Evolutionary conservation across 2,113 vertebrate species (phyloP), one percentile per base, ranked within the genome.

Genomic region (Chrysemys picta): DNA sequence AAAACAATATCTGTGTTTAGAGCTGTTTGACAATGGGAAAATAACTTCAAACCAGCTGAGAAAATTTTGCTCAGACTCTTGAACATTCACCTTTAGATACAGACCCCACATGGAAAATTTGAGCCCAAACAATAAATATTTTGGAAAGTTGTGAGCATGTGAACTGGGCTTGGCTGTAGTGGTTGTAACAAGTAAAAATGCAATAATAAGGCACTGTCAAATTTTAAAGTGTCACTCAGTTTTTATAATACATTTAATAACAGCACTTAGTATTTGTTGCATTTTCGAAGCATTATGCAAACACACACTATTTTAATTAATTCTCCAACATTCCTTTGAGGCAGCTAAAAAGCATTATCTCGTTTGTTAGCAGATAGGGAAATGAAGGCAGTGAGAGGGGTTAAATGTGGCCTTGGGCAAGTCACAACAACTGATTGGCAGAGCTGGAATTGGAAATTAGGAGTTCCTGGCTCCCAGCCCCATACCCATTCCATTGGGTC

Each of bases 201-300:
- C 53, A 79, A 62, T 94, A 96, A 72, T 80, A 82, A 94, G 57
- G 53, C 95, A 94, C 85, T 38, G 27, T 62, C 31, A 62, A 56
- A 42, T 38, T 93, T 94, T 86, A 85, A 97, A 92, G 90, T 62
- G 11, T 49, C 4, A 5, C 52, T 81, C 52, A 5, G 22, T 38
- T 38, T 72, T 85, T 75, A n/a, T 62, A 72, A 87, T 75, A 25
- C 31, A 75, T 82, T 29, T 75, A 54, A 52, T 82, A 17, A 53
- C 65, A 83, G 59, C 88, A 89, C 90, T 96, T 95, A 93, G 82
- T 95, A 94, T 94, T 97, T 94, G 94, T 88, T 93, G 79, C 54
- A 53, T 85, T 94, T 94, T 5, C 49, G 79, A 80, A 91, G 10
- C 80, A 42, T 87, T 89, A 76, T 79, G 22, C 75, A 92, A 83